These are phyloP conservation scores for Orchesellides sinensis DNA, from an alignment of 2,888 invertebrate species.

Conservation along the genomic window DNA sequence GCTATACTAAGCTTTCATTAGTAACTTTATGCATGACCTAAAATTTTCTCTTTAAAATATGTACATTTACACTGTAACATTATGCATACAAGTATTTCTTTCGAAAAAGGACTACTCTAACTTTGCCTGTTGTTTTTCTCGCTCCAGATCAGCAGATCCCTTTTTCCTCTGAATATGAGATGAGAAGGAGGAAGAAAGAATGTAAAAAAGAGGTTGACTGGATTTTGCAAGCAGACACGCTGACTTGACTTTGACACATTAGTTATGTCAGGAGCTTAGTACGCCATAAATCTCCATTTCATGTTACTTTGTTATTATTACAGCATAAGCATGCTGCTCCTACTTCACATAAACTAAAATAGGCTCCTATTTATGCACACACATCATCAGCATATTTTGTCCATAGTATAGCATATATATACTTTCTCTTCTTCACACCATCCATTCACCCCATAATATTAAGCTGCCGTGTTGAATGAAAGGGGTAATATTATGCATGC, in stretches of 20 bases:
- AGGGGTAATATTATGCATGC: no score
- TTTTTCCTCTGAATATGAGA: constrained; percentile 6
- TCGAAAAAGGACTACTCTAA: not conserved
- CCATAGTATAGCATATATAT: not conserved
- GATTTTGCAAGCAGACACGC: constrained; percentile 40
- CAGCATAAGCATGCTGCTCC: no score
- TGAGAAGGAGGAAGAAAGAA: not conserved
- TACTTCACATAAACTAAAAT: constrained; percentile 8
- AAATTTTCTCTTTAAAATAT: not conserved
- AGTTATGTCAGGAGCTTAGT: constrained; percentile 44
- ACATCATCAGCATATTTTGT: not conserved
- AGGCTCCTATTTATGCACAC: not conserved
- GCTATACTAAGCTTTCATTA: not conserved
- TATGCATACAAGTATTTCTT: not conserved
- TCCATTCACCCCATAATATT: not conserved
- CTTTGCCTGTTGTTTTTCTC: not conserved
- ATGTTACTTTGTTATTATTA: constrained; percentile 8
- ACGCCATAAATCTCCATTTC: constrained; percentile 36
- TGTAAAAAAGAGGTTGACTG: constrained; percentile 22
- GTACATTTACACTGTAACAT: not conserved
- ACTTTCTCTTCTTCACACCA: not conserved
- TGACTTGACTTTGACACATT: constrained; percentile 51
- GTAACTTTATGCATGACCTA: no score
- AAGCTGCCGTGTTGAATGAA: no score
- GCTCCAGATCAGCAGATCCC: not conserved